Base-by-base conservation (phyloP, 2,888 invertebrate species). In the Andricus quercusramuli region DNA sequence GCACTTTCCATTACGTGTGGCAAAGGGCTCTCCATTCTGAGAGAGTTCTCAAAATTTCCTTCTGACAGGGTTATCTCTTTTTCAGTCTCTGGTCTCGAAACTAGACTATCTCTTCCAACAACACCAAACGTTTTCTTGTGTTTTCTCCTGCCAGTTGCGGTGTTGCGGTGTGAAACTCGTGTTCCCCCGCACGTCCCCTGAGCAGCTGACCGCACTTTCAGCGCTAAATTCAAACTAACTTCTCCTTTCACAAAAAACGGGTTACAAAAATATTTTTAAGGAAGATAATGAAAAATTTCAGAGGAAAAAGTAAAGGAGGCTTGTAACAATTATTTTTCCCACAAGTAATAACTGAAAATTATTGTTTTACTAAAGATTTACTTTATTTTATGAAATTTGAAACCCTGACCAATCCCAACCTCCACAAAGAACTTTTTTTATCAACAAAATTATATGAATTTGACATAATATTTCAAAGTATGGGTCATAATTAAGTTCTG, bases 1-100 rank as follows among this genome's bases (percentile, higher is more conserved):
- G 87, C 85, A 25, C 90, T 89, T 81, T 92, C 92, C 83, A 91
- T 86, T 68, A 92, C 91, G 41, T 91, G 89, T 56, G 92, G 91
- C 79, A 91, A 17, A 22, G 82, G 78, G 44, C 68, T 78, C n/a
- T 83, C 83, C 84, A 85, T 85, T 41, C 20, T 79, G 15, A 29
- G n/a, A 56, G 51, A 6, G 25, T 20, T 29, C 44, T 44, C 29
- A 17, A 20, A 25, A 67, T 47, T 32, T 59, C 41, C 25, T 66
- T 79, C 64, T 47, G 56, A 51, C 13, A 22, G 62, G 29, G 22
- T 25, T 20, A 9, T 20, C 3, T 15, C 0, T n/a, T 13, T 56
- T 32, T 56, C 22, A 37, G 20, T 9, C 4, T 25, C 5, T 25
- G 15, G 1, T 5, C 25, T 62, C 1, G 11, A 62, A 62, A 15